Evolutionary conservation across 2,888 invertebrate species (phyloP).

Genomic region (Aleiodes leptofemur): DNA sequence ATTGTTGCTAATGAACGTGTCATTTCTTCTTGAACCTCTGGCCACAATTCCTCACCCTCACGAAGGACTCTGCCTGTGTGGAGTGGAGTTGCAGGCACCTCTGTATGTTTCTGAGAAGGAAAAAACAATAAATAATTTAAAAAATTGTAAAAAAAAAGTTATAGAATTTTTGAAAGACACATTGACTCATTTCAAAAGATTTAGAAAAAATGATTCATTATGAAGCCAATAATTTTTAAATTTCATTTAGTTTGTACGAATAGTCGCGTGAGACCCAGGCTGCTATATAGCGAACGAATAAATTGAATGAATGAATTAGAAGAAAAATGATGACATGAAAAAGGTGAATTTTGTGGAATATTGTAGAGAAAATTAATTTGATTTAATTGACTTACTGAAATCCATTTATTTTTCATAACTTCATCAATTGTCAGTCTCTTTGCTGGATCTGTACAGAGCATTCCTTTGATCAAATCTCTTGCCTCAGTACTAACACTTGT

Average conservation of each 20-base stretch:
- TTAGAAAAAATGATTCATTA: too few species aligned
- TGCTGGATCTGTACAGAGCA: conserved; percentile 96
- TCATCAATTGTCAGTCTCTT: conserved; percentile 93
- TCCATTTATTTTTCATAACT: conserved; percentile 92
- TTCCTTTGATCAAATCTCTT: conserved; percentile 95
- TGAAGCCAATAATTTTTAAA: too few species aligned
- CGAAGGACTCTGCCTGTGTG: conserved; percentile 92
- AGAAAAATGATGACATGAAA: neutral
- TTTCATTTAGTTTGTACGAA: too few species aligned
- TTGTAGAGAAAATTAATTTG: neutral
- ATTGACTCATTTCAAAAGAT: too few species aligned
- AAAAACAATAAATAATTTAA: conserved; percentile 32
- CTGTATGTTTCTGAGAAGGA: conserved; percentile 81
- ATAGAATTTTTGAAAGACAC: too few species aligned
- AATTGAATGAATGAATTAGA: too few species aligned
- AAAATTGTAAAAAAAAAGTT: neutral
- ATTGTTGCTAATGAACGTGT: conserved; percentile 97
- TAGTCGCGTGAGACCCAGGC: too few species aligned
- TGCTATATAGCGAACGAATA: too few species aligned
- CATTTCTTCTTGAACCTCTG: conserved; percentile 99
- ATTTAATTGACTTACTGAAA: conserved; percentile 80
- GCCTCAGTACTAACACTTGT: conserved; percentile 95
- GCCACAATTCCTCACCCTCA: conserved; percentile 96
- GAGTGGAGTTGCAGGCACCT: conserved; percentile 96
- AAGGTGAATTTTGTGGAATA: neutral